Conservation (phyloP, 2,797 vertebrate species). For the Oreochromis grahami region DNA sequence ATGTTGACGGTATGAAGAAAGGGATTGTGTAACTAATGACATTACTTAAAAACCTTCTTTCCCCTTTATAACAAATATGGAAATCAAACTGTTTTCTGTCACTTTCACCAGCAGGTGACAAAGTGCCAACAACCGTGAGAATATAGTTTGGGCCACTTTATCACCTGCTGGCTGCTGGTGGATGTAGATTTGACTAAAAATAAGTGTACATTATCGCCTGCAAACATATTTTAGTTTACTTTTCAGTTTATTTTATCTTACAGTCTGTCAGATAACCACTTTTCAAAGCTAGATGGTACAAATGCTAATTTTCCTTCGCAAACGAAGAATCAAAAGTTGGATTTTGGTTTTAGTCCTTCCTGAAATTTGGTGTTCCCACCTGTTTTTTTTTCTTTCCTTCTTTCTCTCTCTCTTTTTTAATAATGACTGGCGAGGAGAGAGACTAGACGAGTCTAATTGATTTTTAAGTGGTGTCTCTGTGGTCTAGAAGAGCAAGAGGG, state of each 20-base stretch:
- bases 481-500: conserved; percentile 51
- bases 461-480: conserved; percentile 79
- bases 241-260: background rate
- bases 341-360: background rate
- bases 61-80: background rate
- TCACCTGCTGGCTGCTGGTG: background rate
- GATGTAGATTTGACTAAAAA: background rate
- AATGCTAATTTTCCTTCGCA: background rate
- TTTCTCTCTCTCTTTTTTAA: background rate
- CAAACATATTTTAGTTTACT: background rate
- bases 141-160: background rate
- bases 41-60: background rate
- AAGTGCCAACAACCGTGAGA: background rate
- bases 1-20: background rate
- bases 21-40: background rate
- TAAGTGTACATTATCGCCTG: background rate
- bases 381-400: background rate
- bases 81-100: background rate
- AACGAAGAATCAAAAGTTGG: background rate
- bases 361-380: conserved; percentile 10
- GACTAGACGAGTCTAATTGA: conserved; percentile 72
- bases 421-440: background rate
- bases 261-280: background rate
- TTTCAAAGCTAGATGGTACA: background rate
- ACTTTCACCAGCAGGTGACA: background rate